Percentiles rank a stretch among this genome's conserved stretches.
Conservation (phyloP, 1,140 invertebrate genomes). For the Bombus sibiricus region DNA sequence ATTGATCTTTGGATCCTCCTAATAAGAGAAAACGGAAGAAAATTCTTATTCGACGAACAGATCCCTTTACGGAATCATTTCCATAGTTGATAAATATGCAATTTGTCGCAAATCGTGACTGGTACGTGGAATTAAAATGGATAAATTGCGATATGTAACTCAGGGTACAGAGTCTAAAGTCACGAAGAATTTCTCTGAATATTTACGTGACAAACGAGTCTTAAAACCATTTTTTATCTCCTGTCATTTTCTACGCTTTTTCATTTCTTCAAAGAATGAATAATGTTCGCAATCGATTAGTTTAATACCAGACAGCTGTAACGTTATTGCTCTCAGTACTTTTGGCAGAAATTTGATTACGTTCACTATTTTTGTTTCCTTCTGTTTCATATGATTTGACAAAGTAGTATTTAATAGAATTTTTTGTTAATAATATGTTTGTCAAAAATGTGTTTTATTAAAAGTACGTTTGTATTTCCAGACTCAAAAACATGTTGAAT, state of each 20-base stretch:
- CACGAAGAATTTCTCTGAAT: neutral
- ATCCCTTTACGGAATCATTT: neutral
- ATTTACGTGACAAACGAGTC: neutral
- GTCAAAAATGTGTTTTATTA: too few species aligned
- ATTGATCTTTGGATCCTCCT: neutral
- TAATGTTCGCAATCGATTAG: neutral
- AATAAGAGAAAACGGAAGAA: neutral
- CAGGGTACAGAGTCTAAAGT: conserved; percentile 7
- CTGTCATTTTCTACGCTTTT: neutral
- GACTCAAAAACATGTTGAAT: conserved; percentile 1
- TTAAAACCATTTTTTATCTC: neutral
- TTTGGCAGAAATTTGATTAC: neutral
- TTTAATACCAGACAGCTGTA: neutral
- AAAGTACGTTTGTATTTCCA: neutral
- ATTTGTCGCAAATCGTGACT: neutral
- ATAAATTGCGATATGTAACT: neutral
- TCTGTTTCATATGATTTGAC: neutral
- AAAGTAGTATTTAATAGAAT: neutral
- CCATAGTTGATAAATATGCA: neutral
- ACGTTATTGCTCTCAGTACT: neutral
- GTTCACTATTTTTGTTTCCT: neutral
- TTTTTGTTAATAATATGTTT: neutral
- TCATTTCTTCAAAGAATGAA: neutral
- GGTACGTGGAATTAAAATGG: too few species aligned
- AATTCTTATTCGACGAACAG: neutral